A percentile compares a stretch with the other conserved stretches of the same genome.
These are phyloP conservation scores for Congeria kusceri DNA, from an alignment of 2,888 invertebrate genomes.

Conservation along the genomic window DNA sequence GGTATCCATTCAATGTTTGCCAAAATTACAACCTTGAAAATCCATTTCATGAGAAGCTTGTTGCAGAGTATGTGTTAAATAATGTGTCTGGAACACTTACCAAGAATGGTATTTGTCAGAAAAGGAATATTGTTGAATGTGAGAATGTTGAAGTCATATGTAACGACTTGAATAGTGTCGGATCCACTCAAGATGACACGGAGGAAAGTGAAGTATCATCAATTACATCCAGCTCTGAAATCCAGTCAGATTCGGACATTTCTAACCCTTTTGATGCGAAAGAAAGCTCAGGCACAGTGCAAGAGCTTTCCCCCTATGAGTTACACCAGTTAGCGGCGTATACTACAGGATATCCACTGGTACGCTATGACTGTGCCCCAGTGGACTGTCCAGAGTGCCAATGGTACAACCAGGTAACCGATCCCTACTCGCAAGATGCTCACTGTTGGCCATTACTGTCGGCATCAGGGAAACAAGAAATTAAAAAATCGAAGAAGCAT, in stretches of 20 bases:
- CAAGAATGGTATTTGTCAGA: conserved; percentile 58
- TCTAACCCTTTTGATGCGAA: conserved; percentile 53
- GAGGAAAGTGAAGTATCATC: conserved; percentile 78
- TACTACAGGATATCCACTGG: conserved; percentile 80
- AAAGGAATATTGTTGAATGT: conserved; percentile 78
- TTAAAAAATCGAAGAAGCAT: conserved; percentile 47
- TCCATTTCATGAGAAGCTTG: conserved; percentile 62
- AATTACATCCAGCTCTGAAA: conserved; percentile 77
- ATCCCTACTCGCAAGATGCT: conserved; percentile 16
- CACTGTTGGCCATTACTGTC: not conserved
- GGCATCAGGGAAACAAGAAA: not conserved
- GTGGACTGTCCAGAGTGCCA: conserved; percentile 82
- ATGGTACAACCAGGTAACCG: conserved; percentile 67
- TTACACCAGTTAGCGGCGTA: conserved; percentile 79
- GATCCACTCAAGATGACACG: conserved; percentile 71
- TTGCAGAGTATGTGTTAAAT: conserved; percentile 76
- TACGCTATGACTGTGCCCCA: conserved; percentile 80
- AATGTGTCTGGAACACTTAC: conserved; percentile 69
- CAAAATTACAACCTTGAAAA: conserved; percentile 52
- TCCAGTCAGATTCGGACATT: conserved; percentile 75
- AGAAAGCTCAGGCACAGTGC: conserved; percentile 50
- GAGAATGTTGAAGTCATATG: conserved; percentile 83
- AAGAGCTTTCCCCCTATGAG: conserved; percentile 76
- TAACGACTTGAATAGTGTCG: conserved; percentile 80
- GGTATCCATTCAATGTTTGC: conserved; percentile 66